These are phyloP conservation scores for Caranx ignobilis DNA, from an alignment of 2,113 vertebrate species.

Conservation along the genomic window DNA sequence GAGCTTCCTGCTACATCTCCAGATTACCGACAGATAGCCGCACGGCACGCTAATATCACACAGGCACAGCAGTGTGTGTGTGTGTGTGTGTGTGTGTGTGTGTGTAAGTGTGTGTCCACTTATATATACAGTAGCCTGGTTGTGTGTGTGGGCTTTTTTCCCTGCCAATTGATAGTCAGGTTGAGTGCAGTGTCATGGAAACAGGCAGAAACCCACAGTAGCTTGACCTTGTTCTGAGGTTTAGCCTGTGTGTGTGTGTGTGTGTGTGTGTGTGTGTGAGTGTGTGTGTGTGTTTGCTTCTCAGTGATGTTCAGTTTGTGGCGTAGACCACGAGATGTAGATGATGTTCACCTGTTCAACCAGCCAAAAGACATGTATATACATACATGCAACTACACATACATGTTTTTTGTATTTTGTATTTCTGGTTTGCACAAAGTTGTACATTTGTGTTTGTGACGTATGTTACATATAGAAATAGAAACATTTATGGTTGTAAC, in stretches of 20 bases:
- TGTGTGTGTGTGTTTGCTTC: conserved; percentile 1
- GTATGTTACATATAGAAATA: too few species aligned
- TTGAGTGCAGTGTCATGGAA: conserved; percentile 62
- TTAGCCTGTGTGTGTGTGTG: conserved; percentile 17
- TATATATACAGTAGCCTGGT: neutral
- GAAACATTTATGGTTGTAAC: too few species aligned
- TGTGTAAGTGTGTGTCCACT: neutral
- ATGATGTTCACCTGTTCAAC: too few species aligned
- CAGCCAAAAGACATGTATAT: too few species aligned
- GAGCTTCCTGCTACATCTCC: conserved; percentile 55
- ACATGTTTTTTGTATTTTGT: too few species aligned
- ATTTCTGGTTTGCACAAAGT: too few species aligned
- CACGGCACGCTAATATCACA: conserved; percentile 12
- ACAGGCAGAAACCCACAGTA: conserved; percentile 35
- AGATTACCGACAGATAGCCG: conserved; percentile 62
- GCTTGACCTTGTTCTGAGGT: conserved; percentile 42
- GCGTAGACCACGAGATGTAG: neutral
- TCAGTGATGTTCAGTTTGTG: neutral
- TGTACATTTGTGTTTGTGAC: too few species aligned
- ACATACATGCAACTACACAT: too few species aligned
- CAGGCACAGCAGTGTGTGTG: conserved; percentile 3
- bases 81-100: conserved; percentile 15
- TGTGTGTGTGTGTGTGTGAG: conserved; percentile 4
- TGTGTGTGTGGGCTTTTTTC: conserved; percentile 6
- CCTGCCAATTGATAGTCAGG: conserved; percentile 34